Evolutionary conservation across 2,888 invertebrate species (phyloP), one percentile per base, ranked within the genome.

Genomic region (Oscheius sp.): DNA sequence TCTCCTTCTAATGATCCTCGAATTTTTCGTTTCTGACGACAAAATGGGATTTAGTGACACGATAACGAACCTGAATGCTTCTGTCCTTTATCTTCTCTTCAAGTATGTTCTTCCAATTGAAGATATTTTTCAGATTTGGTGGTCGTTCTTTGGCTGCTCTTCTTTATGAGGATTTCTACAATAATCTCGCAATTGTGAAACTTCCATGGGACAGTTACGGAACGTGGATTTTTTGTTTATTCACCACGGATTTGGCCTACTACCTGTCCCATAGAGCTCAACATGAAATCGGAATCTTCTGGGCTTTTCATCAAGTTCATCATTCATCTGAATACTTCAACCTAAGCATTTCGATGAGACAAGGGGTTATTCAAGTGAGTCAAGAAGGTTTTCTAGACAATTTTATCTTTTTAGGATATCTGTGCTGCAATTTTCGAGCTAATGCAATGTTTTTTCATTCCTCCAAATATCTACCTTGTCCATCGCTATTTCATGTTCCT

Each of bases 311-410:
- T 86, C 93, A 93, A 87, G 92, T 93, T 0, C 94, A 94, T 84
- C 94, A 94, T 82, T 92, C 92, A 70, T 92, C 93, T 0, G 93
- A 93, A 87, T 92, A 93, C 86, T 93, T 92, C 88, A 93, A 93
- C 87, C 89, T 93, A 86, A 91, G 91, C 2, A 92, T 93, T 6
- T 93, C 93, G 0, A 89, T 93, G 67, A 87, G 93, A 45, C 93
- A 93, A 86, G 92, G 92, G 0, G 86, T 91, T 4, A 26, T 67
- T 9, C 67, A 67, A 50, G 67, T 67, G n/a, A 20, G 8, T 20
- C 17, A 17, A n/a, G n/a, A n/a, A n/a, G n/a, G n/a, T 33, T 24
- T 51, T 36, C 36, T 36, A 9, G 8, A 8, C 14, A 14, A 14
- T 36, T 14, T 8, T 9, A 3, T 12, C 41, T 3, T 3, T 41